phyloP scores from a whole-genome alignment of 2,113 vertebrate genomes.

The Xenopus borealis region DNA sequence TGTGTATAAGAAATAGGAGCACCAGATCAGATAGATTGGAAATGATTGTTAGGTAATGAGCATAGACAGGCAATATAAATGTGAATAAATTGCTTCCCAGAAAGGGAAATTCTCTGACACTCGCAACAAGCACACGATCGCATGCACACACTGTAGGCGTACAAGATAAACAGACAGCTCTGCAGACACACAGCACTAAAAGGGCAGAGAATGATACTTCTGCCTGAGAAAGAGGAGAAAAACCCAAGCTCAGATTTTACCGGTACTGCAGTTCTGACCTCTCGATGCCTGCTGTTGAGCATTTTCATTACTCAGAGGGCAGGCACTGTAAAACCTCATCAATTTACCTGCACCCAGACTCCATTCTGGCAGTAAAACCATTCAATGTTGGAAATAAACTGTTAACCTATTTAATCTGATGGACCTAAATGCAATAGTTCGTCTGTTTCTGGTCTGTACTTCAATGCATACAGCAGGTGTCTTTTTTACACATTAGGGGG shows the following conservation, averaged over 20 bases:
- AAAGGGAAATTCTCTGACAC: conserved; percentile 11
- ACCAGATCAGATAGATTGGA: conserved; percentile 27
- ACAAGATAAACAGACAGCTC: background rate
- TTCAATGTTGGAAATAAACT: conserved; percentile 14
- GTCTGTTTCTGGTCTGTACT: too few species aligned
- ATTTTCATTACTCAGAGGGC: conserved; percentile 29
- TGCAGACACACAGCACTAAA: background rate
- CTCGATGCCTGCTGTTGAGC: background rate
- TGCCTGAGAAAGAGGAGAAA: conserved; percentile 10
- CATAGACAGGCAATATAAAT: conserved; percentile 32
- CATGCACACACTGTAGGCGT: conserved; percentile 8
- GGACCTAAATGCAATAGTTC: too few species aligned
- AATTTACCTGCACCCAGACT: conserved; percentile 28
- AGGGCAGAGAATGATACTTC: background rate
- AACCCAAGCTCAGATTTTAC: conserved; percentile 21
- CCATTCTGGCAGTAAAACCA: conserved; percentile 23
- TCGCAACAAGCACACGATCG: background rate
- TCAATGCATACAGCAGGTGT: too few species aligned
- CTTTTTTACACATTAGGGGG: too few species aligned
- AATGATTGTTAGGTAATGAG: conserved; percentile 41
- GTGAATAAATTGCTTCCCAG: conserved; percentile 22
- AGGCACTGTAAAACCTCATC: conserved; percentile 27
- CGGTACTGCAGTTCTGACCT: conserved; percentile 13
- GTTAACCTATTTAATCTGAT: conserved; percentile 18
- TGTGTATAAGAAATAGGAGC: conserved; percentile 10